These are phyloP conservation scores for Galerucella nymphaeae DNA, from an alignment of 2,888 invertebrate genomes.

Conservation along the genomic window DNA sequence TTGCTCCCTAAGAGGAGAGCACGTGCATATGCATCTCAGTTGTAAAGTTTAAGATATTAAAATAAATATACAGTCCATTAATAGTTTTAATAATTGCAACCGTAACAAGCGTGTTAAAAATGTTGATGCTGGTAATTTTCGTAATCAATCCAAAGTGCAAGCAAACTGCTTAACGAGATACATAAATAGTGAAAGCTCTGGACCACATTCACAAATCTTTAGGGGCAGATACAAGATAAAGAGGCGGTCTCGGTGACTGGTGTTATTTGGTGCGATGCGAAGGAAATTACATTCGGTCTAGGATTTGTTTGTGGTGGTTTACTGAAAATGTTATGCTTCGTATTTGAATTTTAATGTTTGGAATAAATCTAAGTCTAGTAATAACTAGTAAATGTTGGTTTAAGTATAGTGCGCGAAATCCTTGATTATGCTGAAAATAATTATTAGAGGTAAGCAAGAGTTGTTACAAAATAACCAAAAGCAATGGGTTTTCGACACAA, in stretches of 20 bases:
- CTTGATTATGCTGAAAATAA: background rate
- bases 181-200: conserved; percentile 10
- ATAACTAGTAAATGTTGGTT: no score
- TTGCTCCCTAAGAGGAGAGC: no score
- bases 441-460: conserved; percentile 14
- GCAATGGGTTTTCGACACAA: no score
- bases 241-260: conserved; percentile 18
- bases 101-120: background rate
- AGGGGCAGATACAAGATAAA: conserved; percentile 35
- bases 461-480: conserved; percentile 11
- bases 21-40: no score
- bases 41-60: no score
- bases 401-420: conserved; percentile 34
- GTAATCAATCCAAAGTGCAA: conserved; percentile 12
- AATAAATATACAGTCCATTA: no score
- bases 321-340: background rate
- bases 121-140: background rate
- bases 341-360: background rate
- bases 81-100: no score
- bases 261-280: conserved; percentile 7
- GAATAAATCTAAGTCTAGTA: no score
- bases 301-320: conserved; percentile 12
- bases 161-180: conserved; percentile 16
- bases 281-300: conserved; percentile 33
- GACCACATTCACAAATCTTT: conserved; percentile 35